These are phyloP conservation scores for Zoanthus sansibaricus DNA, from an alignment of 92 coral and sea anemone species.

Conservation along the genomic window DNA sequence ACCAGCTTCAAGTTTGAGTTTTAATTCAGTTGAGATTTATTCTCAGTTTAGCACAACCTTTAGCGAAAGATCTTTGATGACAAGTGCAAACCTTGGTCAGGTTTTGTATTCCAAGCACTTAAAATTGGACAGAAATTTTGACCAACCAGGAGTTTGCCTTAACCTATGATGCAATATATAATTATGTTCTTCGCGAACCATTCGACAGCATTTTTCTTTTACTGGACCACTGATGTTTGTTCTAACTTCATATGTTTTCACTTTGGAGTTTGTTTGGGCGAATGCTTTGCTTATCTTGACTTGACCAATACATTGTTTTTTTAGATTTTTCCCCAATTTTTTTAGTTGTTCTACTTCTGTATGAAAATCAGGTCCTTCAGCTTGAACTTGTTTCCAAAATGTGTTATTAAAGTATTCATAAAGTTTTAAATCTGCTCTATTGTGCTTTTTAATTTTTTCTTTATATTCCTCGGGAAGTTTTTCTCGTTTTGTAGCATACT, in stretches of 20 bases:
- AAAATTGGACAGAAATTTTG: neutral
- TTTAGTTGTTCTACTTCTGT: neutral
- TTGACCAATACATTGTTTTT: neutral
- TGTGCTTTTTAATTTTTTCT: neutral
- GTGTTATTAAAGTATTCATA: constrained; percentile 28
- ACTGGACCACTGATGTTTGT: constrained; percentile 2
- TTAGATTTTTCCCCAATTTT: neutral
- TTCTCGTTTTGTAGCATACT: constrained; percentile 25
- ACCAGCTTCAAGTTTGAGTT: too few species aligned
- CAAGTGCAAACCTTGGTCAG: neutral
- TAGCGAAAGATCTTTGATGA: too few species aligned
- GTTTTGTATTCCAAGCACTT: neutral
- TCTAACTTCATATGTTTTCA: constrained; percentile 1
- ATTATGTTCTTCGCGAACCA: constrained; percentile 4
- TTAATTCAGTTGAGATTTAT: too few species aligned
- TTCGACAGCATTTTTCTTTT: constrained; percentile 26
- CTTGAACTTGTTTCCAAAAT: constrained; percentile 19
- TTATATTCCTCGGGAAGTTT: neutral
- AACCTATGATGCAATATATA: constrained; percentile 32
- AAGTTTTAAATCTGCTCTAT: constrained; percentile 10
- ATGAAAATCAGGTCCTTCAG: constrained; percentile 10
- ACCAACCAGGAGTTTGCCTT: constrained; percentile 34
- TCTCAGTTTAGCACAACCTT: too few species aligned
- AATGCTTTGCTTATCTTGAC: neutral
- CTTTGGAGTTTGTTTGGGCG: constrained; percentile 15